These are phyloP conservation scores for Drosophila heteroneura DNA, from an alignment of 2,888 invertebrate genomes.

Conservation along the genomic window DNA sequence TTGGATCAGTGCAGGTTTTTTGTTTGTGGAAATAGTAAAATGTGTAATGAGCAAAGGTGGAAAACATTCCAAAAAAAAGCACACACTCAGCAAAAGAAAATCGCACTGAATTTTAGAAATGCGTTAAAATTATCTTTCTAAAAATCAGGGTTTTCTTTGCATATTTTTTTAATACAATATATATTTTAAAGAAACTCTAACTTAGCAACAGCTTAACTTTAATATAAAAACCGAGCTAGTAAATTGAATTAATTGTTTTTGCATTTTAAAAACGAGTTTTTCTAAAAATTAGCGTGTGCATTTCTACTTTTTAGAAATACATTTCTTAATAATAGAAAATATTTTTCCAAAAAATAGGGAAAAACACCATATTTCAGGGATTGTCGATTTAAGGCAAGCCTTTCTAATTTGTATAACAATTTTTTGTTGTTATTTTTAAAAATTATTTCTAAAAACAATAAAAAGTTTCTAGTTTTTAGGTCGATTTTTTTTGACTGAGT, in stretches of 20 bases:
- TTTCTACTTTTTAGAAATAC: neutral
- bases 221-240: neutral
- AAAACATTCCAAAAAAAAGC: conserved; percentile 7
- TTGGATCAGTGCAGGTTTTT: conserved; percentile 57
- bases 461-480: neutral
- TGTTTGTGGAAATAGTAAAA: conserved; percentile 53
- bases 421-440: too few relatives aligned
- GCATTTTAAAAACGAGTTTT: neutral
- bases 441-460: neutral
- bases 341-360: neutral
- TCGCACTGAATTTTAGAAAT: neutral
- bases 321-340: neutral
- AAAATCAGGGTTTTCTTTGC: neutral
- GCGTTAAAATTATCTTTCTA: neutral
- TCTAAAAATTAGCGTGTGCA: neutral
- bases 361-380: neutral
- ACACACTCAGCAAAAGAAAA: neutral
- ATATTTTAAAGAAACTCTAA: neutral
- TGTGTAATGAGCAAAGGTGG: conserved; percentile 57
- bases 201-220: neutral
- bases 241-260: neutral
- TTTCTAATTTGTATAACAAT: neutral
- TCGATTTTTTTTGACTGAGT: neutral
- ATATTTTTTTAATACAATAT: too few relatives aligned
- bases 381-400: neutral